Percentiles rank a stretch among this genome's conserved stretches.
Evolutionary conservation across 2,113 vertebrate species (phyloP).

Genomic region (Sitta europaea): DNA sequence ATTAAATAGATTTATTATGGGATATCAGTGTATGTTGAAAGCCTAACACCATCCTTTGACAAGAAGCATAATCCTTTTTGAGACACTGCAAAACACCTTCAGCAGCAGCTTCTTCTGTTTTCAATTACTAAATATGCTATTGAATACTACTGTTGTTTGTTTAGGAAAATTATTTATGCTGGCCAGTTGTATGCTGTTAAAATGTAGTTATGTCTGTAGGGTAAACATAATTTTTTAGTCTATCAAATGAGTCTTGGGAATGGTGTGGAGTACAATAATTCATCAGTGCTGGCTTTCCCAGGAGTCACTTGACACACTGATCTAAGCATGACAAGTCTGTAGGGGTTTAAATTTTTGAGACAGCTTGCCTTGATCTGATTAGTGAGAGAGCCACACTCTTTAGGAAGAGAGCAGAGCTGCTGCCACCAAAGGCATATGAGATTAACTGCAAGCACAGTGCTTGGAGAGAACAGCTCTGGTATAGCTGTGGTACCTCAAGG

Average conservation of each 20-base stretch:
- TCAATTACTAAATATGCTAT: background rate
- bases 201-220: background rate
- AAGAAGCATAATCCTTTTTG: background rate
- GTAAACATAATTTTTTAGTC: background rate
- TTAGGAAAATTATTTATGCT: background rate
- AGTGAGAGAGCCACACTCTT: background rate
- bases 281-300: background rate
- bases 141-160: background rate
- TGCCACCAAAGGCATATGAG: rapidly evolving
- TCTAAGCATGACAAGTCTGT: background rate
- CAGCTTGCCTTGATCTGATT: background rate
- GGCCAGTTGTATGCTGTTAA: background rate
- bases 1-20: background rate
- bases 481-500: background rate
- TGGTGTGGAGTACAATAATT: background rate
- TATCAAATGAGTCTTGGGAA: background rate
- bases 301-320: background rate
- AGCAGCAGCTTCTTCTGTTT: background rate
- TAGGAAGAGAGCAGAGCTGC: background rate
- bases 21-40: background rate
- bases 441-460: background rate
- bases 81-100: background rate
- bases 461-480: background rate
- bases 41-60: background rate
- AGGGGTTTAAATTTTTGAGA: background rate